A percentile compares a stretch with the other conserved stretches of the same genome.
Evolutionary conservation across 2,113 vertebrate genomes (phyloP).

Genomic region (Zosterops hypoxanthus): DNA sequence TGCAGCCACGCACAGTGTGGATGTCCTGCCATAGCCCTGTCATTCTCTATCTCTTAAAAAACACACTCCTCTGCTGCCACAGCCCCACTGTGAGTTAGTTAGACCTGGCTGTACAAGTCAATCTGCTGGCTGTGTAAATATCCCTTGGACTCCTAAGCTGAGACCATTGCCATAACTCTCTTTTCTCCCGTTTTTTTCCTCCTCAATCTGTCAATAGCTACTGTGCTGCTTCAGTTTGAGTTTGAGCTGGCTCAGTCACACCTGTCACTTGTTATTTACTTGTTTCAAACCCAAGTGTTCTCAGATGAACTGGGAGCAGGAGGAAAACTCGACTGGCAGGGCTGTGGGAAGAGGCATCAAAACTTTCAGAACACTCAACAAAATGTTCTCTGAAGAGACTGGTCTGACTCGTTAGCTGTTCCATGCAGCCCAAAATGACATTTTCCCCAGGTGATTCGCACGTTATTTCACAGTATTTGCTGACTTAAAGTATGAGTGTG

Average conservation of each 20-base stretch:
- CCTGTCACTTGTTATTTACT: constrained; percentile 27
- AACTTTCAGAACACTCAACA: background rate
- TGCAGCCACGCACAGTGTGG: background rate
- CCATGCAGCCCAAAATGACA: background rate
- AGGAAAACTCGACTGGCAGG: fast-evolving
- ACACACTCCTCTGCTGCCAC: background rate
- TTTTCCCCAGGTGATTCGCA: background rate
- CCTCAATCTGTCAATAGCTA: background rate
- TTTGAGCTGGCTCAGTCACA: background rate
- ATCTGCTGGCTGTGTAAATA: background rate
- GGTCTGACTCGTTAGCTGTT: background rate
- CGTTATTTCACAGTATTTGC: background rate
- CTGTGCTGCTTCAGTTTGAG: background rate
- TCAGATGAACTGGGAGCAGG: background rate
- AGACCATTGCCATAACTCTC: background rate
- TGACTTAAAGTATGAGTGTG: background rate
- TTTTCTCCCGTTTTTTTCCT: background rate
- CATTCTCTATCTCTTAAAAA: background rate
- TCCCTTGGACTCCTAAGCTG: background rate
- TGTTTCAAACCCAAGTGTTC: background rate
- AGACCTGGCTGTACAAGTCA: background rate
- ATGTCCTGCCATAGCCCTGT: background rate
- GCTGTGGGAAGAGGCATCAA: background rate
- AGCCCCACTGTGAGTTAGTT: background rate
- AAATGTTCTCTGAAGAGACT: background rate